Evolutionary conservation across 2,888 invertebrate species (phyloP), one percentile per base, ranked within the genome.

Genomic region (Stegana nigrithorax): DNA sequence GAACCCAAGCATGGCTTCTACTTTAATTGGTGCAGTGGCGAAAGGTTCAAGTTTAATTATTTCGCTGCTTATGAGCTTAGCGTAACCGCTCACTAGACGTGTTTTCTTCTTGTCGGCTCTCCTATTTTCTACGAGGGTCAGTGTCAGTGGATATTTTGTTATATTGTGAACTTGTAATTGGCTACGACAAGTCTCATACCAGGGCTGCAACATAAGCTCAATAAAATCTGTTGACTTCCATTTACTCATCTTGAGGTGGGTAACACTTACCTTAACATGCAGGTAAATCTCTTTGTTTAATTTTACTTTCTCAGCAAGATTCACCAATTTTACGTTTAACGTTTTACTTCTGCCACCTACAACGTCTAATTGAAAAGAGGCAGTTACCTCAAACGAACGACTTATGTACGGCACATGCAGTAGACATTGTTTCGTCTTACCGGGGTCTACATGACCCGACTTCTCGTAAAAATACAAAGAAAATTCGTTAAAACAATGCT

Each of bases 381-480:
- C 70, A 2, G 65, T 67, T 2, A 79, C 50, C 26, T 73, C 72
- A 25, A 63, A 68, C 12, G 19, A 59, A 1, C 66, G 66, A 0
- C 67, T 64, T 2, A 75, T 51, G 26, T 72, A 72, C 0, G 73
- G 74, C n/a, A 70, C 7, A 36, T 76, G 72, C 1, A 73, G 19
- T 10, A 63, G 47, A 23, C 78, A 80, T 6, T 65, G 59, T 4
- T 60, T 50, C 1, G 14, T 66, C 1, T 71, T 26, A 1, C 60
- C 5, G 14, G 64, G 53, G 1, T 60, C 4, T 2, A 83, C 3
- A 0, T 56, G 14, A 0, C 83, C 83, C 5, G 51, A 45, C 64
- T 83, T 83, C 32, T 81, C 73, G 26, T 72, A 70, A 50, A 82
- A 83, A 59, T 80, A 80, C 10, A 82, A 73, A 2, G 65, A 71